Base-by-base conservation (phyloP, 92 coral and sea anemone species). In the Porites lobata region DNA sequence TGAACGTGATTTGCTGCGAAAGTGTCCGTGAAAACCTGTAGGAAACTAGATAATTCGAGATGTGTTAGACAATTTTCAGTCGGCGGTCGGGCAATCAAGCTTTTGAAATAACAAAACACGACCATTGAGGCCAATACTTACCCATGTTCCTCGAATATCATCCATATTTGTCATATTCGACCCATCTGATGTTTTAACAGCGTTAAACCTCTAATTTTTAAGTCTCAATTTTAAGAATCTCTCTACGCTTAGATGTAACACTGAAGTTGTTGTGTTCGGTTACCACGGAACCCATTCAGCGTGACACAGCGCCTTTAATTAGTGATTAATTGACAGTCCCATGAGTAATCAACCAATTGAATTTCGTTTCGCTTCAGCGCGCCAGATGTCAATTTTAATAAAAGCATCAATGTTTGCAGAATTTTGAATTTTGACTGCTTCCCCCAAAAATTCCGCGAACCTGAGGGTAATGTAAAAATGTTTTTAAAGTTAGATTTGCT, bases 21-120 rank as follows among this genome's bases (percentile, higher is more conserved):
- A 98, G 89, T 98, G 99, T 64, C 99, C 99, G 83, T 98, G 99
- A 91, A 86, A 98, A 72, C 99, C 98, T 72, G 98, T 32, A 15
- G 98, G 98, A 84, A 94, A 96, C 98, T 98, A 13, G 29, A 67
- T 51, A 50, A 93, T 68, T 76, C 29, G 13, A n/a, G 15, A 47
- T 15, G 21, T 11, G 8, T 67, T 82, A 32, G 77, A 70, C 38
- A 29, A 18, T 9, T 56, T 56, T 56, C 70, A 20, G 57, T 72
- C 19, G 47, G 56, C 7, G 26, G 26, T 13, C 65, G 5, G 1
- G n/a, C 11, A 75, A 52, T 9, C 26, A 12, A 53, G 21, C n/a
- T 9, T 12, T 50, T 43, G 52, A 19, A 54, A n/a, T 6, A 50
- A 24, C 13, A 21, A 32, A 56, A 56, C 9, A 13, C 1, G 52